These are phyloP conservation scores for Paguma larvata DNA, from an alignment of 2,797 vertebrate genomes.

Conservation along the genomic window DNA sequence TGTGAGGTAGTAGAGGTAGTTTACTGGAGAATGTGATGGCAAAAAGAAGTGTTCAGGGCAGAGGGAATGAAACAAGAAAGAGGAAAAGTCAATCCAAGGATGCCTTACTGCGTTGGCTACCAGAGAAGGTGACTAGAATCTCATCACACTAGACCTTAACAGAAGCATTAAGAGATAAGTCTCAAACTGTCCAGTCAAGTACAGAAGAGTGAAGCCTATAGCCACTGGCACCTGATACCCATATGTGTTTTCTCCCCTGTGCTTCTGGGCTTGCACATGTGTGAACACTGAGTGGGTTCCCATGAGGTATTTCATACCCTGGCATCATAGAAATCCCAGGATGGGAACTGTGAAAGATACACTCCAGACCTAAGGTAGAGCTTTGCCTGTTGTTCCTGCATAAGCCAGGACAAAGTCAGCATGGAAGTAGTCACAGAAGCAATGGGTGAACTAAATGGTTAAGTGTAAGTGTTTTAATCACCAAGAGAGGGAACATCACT, in stretches of 20 bases:
- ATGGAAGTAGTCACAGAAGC: background rate
- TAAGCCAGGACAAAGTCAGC: background rate
- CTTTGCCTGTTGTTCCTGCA: background rate
- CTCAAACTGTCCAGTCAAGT: background rate
- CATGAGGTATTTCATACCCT: background rate
- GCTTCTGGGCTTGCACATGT: background rate
- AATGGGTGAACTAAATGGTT: background rate
- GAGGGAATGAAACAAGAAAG: background rate
- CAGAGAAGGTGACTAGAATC: background rate
- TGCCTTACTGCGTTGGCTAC: background rate
- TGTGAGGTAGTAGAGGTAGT: background rate
- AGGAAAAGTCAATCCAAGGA: background rate
- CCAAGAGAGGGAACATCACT: background rate
- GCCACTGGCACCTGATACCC: background rate
- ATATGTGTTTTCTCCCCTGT: background rate
- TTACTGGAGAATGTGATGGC: background rate
- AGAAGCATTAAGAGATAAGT: background rate
- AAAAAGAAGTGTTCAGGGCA: background rate
- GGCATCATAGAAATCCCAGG: background rate
- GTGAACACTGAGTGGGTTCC: background rate
- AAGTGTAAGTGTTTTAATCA: conserved; percentile 1
- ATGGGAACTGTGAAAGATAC: background rate
- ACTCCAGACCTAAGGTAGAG: background rate
- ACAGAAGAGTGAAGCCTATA: background rate
- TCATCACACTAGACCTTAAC: background rate